Percentiles rank a stretch among this genome's conserved stretches.
Evolutionary conservation across 2,113 vertebrate genomes (phyloP).

Genomic region (Rhynchopsitta pachyrhyncha): DNA sequence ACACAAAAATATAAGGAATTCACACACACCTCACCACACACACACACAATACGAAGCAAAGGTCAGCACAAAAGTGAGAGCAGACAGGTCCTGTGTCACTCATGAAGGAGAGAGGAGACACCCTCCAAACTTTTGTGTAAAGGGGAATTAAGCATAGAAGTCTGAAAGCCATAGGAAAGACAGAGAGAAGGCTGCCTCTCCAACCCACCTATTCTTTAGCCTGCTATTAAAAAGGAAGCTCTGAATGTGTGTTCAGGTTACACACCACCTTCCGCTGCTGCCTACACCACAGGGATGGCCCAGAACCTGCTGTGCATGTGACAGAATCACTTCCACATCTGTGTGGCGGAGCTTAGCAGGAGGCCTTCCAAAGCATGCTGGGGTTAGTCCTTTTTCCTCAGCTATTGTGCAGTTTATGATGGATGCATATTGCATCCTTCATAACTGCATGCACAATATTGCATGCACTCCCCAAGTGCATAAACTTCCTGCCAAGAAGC

Average conservation of each 20-base stretch:
- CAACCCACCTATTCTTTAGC: not conserved
- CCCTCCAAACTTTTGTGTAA: not conserved
- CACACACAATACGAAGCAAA: not conserved
- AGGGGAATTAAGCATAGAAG: not conserved
- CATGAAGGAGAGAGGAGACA: not conserved
- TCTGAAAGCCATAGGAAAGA: not conserved
- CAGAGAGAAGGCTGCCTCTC: not conserved
- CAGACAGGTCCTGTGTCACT: not conserved
- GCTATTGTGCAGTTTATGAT: not conserved
- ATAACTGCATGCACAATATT: not conserved
- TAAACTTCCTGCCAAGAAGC: not conserved
- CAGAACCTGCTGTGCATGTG: not conserved
- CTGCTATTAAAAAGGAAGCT: not conserved
- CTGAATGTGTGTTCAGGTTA: not conserved
- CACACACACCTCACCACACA: no score
- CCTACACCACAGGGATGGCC: not conserved
- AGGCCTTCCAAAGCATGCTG: not conserved
- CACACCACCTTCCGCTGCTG: not conserved
- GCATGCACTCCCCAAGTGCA: not conserved
- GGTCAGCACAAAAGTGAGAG: not conserved
- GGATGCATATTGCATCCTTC: not conserved
- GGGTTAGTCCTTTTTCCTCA: not conserved
- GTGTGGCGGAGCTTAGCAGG: not conserved
- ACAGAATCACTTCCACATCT: not conserved
- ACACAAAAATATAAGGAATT: not conserved